Evolutionary conservation across 2,888 invertebrate genomes (phyloP).

Genomic region (Platycheirus albimanus): DNA sequence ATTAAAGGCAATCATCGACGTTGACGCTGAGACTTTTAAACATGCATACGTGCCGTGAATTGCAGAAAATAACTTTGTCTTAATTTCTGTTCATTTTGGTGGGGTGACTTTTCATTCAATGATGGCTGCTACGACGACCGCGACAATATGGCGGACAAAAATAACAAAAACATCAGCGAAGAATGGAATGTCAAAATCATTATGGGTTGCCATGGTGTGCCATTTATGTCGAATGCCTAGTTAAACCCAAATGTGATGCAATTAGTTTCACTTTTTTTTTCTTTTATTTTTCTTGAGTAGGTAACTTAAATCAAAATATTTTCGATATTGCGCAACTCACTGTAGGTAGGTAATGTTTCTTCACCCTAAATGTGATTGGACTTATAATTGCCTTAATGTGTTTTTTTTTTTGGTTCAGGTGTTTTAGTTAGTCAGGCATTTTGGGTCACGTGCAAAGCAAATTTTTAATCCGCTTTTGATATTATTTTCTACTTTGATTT

Average conservation of each 20-base stretch:
- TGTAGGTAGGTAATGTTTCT: constrained; percentile 54
- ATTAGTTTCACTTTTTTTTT: constrained; percentile 58
- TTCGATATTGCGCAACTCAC: constrained; percentile 44
- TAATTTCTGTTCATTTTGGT: constrained; percentile 12
- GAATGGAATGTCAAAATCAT: constrained; percentile 27
- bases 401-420: neutral
- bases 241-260: constrained; percentile 33
- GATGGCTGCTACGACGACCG: neutral
- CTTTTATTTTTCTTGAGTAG: constrained; percentile 34
- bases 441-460: constrained; percentile 61
- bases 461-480: constrained; percentile 31
- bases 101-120: constrained; percentile 4
- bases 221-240: constrained; percentile 6
- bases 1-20: constrained; percentile 31
- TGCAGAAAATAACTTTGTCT: constrained; percentile 19
- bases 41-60: constrained; percentile 55
- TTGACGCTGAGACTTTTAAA: constrained; percentile 51
- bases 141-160: too few relatives aligned
- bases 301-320: constrained; percentile 45
- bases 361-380: constrained; percentile 52
- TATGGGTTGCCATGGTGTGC: constrained; percentile 37
- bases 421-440: constrained; percentile 41
- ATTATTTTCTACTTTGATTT: constrained; percentile 29
- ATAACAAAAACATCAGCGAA: too few relatives aligned
- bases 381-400: constrained; percentile 29